Conservation (phyloP, 2,113 vertebrate species). For the Myiagra hebetior region DNA sequence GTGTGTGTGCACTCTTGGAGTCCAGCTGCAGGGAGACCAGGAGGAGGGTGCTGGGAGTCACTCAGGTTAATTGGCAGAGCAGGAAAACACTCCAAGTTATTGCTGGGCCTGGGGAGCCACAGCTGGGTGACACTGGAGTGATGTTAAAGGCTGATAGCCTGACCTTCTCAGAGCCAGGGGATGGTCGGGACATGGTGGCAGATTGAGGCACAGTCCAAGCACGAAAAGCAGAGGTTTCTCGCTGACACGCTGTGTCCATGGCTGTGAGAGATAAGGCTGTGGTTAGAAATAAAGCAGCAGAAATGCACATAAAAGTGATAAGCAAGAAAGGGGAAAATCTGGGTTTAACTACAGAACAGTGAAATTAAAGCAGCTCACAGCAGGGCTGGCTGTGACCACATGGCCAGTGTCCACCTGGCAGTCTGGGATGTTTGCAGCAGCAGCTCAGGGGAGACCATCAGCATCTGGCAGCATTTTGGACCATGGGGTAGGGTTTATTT, state of each 20-base stretch:
- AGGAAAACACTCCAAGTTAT: background rate
- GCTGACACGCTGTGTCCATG: fast-evolving
- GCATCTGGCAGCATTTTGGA: background rate
- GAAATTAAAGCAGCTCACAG: background rate
- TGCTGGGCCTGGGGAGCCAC: background rate
- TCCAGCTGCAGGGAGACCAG: fast-evolving
- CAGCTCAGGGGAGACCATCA: background rate
- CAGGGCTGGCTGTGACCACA: fast-evolving
- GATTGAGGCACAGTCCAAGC: background rate
- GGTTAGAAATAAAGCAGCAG: background rate
- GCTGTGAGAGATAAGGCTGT: background rate
- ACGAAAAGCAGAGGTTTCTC: background rate
- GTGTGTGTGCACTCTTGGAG: fast-evolving
- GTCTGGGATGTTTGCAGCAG: background rate
- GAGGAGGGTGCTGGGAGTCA: fast-evolving
- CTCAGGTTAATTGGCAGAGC: background rate
- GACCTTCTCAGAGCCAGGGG: background rate
- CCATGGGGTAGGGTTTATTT: background rate
- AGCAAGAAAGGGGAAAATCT: background rate
- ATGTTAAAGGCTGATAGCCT: background rate
- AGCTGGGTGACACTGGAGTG: background rate
- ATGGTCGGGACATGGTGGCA: fast-evolving
- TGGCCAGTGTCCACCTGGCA: background rate
- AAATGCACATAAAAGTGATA: background rate
- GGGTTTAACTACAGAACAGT: background rate